Evolutionary conservation across 1,140 invertebrate genomes (phyloP).

Genomic region (Heliconius melpomene): DNA sequence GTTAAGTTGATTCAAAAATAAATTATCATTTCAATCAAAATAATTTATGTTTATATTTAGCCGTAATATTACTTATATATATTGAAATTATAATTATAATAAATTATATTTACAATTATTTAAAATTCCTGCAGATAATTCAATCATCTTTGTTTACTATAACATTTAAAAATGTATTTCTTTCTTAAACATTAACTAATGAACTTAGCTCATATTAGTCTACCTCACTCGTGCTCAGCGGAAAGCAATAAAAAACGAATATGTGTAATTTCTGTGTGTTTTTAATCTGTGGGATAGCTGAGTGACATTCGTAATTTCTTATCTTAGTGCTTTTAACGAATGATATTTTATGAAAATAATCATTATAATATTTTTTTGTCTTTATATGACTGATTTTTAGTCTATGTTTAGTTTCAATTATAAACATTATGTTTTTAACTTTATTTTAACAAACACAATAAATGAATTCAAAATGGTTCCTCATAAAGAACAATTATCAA

Average conservation of each 20-base stretch:
- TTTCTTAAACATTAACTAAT: slow-evolving; percentile 9
- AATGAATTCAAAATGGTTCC: slow-evolving; percentile 6
- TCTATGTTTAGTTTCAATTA: not conserved
- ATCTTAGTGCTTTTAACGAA: not conserved
- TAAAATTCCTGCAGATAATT: not conserved
- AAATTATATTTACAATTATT: too few species aligned
- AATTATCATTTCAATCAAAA: too few species aligned
- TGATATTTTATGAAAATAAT: not conserved
- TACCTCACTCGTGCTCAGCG: slow-evolving; percentile 17
- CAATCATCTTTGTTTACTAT: not conserved
- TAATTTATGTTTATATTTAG: too few species aligned
- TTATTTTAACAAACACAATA: not conserved
- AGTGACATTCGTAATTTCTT: slow-evolving; percentile 5
- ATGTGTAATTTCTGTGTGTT: slow-evolving; percentile 5
- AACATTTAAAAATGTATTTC: not conserved
- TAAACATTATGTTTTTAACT: not conserved
- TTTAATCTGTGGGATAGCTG: not conserved
- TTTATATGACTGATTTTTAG: not conserved
- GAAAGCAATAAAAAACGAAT: slow-evolving; percentile 15
- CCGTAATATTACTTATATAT: too few species aligned
- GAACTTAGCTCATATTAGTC: slow-evolving; percentile 13
- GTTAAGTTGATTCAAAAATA: too few species aligned
- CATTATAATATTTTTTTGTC: not conserved
- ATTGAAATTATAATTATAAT: too few species aligned
- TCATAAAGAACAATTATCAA: slow-evolving; percentile 9